Conservation (phyloP, 2,113 vertebrate species). For the Tupaia tana region DNA sequence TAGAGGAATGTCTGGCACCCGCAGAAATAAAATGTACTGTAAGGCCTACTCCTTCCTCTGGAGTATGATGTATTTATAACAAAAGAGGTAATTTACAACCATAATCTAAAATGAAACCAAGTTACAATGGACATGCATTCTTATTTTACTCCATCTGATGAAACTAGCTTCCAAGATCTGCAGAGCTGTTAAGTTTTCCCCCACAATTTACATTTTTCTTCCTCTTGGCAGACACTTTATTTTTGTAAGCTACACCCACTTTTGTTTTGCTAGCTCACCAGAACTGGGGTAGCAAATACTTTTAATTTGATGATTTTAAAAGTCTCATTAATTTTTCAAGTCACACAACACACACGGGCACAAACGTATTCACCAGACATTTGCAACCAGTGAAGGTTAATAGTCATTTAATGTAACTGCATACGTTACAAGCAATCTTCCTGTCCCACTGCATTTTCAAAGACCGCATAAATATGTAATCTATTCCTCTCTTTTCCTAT, state of each 20-base stretch:
- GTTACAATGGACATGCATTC: neutral
- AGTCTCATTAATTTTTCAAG: conserved; percentile 71
- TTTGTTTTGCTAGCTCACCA: conserved; percentile 56
- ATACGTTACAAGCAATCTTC: conserved; percentile 55
- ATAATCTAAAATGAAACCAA: neutral
- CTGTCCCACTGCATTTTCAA: conserved; percentile 64
- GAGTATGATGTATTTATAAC: neutral
- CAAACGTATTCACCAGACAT: neutral
- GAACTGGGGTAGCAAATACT: conserved; percentile 46
- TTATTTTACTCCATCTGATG: neutral
- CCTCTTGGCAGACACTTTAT: neutral
- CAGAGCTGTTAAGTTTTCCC: neutral
- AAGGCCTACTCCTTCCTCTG: neutral
- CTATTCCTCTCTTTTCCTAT: conserved; percentile 61
- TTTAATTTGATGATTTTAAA: conserved; percentile 71
- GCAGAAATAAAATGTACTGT: neutral
- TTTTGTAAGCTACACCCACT: conserved; percentile 20
- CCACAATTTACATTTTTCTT: neutral
- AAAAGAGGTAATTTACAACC: neutral
- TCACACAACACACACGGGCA: neutral
- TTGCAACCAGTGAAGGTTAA: conserved; percentile 31
- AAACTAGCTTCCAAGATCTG: neutral
- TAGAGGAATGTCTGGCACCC: neutral
- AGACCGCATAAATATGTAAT: conserved; percentile 61
- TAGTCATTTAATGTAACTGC: conserved; percentile 65